Evolutionary conservation across 2,888 invertebrate species (phyloP), one percentile per base, ranked within the genome.

Genomic region (Watsonalla cultraria): DNA sequence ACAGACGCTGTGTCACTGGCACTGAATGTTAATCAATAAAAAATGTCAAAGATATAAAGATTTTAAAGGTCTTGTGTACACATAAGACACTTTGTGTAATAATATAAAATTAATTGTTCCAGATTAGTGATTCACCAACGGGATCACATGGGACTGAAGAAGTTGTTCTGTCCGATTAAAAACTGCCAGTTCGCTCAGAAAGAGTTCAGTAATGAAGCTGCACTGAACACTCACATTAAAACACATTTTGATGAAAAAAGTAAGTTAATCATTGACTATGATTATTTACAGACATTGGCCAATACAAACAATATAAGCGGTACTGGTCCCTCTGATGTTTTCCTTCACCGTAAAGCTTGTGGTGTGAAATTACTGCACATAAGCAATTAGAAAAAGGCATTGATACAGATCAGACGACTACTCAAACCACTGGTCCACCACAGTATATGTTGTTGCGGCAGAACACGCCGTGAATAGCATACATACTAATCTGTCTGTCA

Each of bases 71-170:
- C 24, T 24, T 24, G 42, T 42, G n/a, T n/a, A n/a, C n/a, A 42
- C 42, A 42, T 42, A 11, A 42, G 11, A 4, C 1, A 42, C 42
- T 4, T 42, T 42, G 42, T 9, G 11, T 42, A 9, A 5, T 42
- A 42, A 11, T 11, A 42, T 13, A 14, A 45, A 46, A 13, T 37
- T 9, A 13, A 45, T 53, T 52, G 34, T 78, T 76, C 45, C 74
- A 88, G 88, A 47, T 66, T 85, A 56, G 52, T 80, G 5, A 54
- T 76, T 7, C 88, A 89, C 51, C 63, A 74, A 58, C 72, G 75
- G 34, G 69, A 67, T 34, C 85, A 86, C 59, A 68, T 69, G 62
- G 82, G 78, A 0, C 49, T 71, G 47, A 59, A 65, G n/a, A 72
- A 77, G 51, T 64, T 82, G 52, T 47, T 56, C 0, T 89, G 88